Evolutionary conservation across 2,888 invertebrate species (phyloP).

Genomic region (Trichopoda pennipes): DNA sequence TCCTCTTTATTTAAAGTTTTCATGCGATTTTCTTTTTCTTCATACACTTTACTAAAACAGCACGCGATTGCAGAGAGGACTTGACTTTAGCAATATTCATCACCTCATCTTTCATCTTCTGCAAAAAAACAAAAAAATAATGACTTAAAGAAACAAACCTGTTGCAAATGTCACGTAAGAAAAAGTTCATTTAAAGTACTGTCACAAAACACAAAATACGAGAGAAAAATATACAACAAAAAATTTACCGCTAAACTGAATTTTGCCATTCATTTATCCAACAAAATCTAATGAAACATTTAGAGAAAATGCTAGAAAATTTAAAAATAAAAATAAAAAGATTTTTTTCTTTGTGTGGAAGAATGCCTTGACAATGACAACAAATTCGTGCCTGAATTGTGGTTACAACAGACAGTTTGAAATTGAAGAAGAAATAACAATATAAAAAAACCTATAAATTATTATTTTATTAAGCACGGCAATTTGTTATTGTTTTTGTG

Average conservation of each 20-base stretch:
- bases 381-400: constrained; percentile 45
- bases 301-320: constrained; percentile 30
- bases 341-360: constrained; percentile 19
- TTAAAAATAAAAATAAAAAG: not conserved
- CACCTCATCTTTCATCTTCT: not conserved
- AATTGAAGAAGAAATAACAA: not conserved
- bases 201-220: constrained; percentile 57
- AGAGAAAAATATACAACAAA: constrained; percentile 26
- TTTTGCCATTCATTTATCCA: constrained; percentile 34
- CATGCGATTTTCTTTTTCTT: constrained; percentile 29
- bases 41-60: constrained; percentile 24
- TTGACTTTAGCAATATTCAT: not conserved
- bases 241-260: constrained; percentile 60
- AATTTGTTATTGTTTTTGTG: not conserved
- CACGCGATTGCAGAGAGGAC: not conserved
- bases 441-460: not conserved
- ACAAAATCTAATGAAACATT: constrained; percentile 24
- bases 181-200: constrained; percentile 67
- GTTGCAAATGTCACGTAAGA: constrained; percentile 64
- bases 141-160: constrained; percentile 42
- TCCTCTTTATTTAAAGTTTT: constrained; percentile 14
- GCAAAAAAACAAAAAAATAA: no score
- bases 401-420: not conserved
- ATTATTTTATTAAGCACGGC: no score
- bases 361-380: constrained; percentile 44